A percentile compares a stretch with the other conserved stretches of the same genome.
Conservation (phyloP, 2,888 invertebrate species). For the Coleophora flavipennella region DNA sequence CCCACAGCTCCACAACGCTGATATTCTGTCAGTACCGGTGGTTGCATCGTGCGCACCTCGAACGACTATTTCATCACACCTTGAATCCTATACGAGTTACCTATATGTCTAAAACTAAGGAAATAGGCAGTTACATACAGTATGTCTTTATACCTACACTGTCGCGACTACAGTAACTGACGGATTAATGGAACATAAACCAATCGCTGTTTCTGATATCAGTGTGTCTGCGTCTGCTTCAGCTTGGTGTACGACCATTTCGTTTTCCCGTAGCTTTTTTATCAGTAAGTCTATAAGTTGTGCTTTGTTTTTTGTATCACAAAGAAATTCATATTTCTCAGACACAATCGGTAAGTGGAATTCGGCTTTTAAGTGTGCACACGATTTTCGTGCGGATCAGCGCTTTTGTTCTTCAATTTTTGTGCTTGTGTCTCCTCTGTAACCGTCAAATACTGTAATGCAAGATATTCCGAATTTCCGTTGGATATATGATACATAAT, state of each 20-base stretch:
- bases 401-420: slow-evolving; percentile 4
- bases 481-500: slow-evolving; percentile 1
- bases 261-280: slow-evolving; percentile 4
- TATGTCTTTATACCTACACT: too few relatives aligned
- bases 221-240: slow-evolving; percentile 5
- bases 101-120: too few relatives aligned
- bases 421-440: slow-evolving; percentile 1
- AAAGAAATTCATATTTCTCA: slow-evolving; percentile 7
- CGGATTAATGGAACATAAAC: slow-evolving; percentile 1
- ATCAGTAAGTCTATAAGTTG: slow-evolving; percentile 5
- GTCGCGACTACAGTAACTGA: slow-evolving; percentile 6
- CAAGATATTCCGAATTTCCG: slow-evolving; percentile 1
- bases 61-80: too few relatives aligned
- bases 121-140: too few relatives aligned
- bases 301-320: slow-evolving; percentile 6
- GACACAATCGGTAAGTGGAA: slow-evolving; percentile 4
- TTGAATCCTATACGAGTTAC: too few relatives aligned
- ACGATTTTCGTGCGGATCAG: slow-evolving; percentile 5
- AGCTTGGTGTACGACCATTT: slow-evolving; percentile 2
- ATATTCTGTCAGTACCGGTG: too few relatives aligned
- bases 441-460: slow-evolving; percentile 5
- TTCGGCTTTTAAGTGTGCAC: slow-evolving; percentile 7
- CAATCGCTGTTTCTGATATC: slow-evolving; percentile 3
- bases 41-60: too few relatives aligned
- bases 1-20: too few relatives aligned